Conservation (phyloP, 2,113 vertebrate species). For the Puffinus mauretanicus region DNA sequence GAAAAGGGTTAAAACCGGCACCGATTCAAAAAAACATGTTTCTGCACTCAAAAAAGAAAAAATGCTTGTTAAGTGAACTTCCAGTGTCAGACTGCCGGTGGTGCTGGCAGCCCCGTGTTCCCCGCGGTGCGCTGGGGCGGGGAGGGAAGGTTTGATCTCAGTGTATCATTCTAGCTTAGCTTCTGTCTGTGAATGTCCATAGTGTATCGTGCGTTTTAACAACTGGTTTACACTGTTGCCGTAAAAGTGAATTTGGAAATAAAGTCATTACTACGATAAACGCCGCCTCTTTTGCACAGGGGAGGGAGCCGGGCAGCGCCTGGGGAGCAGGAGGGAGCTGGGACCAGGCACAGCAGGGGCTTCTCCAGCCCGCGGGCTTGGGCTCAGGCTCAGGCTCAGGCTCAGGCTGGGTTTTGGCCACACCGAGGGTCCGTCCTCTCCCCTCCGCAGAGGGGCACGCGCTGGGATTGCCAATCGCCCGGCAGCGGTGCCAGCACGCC, state of each 20-base stretch:
- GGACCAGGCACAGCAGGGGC: rapidly evolving
- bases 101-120: constrained; percentile 67
- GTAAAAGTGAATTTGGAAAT: constrained; percentile 99
- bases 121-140: constrained; percentile 41
- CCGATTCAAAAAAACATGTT: not conserved
- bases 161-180: constrained; percentile 88
- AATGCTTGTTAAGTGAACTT: not conserved
- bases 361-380: too few relatives aligned
- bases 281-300: not conserved
- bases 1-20: constrained; percentile 60
- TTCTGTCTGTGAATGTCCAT: constrained; percentile 90
- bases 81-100: constrained; percentile 29
- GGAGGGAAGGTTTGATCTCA: constrained; percentile 70
- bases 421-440: rapidly evolving
- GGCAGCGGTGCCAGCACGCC: not conserved
- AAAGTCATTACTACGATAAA: constrained; percentile 85
- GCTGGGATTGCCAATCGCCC: not conserved
- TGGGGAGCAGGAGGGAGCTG: not conserved
- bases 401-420: rapidly evolving
- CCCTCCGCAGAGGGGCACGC: rapidly evolving
- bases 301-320: not conserved
- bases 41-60: constrained; percentile 32
- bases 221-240: constrained; percentile 93
- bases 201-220: constrained; percentile 91
- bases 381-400: too few relatives aligned